phyloP scores from a whole-genome alignment of 1,140 invertebrate genomes.

The Chironomus tepperi region DNA sequence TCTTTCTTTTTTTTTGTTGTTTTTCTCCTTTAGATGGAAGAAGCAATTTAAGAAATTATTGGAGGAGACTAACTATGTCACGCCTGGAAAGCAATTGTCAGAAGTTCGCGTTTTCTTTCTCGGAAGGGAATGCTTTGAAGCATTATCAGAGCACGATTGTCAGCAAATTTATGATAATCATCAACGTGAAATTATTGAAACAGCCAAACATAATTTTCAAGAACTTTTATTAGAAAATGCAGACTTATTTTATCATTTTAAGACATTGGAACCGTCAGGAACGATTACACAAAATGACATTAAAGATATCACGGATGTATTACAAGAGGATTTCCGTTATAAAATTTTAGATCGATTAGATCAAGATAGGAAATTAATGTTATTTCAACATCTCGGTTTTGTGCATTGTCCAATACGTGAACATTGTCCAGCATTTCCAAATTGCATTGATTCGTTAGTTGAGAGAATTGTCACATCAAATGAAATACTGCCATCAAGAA shows the following conservation, averaged over 20 bases:
- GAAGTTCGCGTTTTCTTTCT: constrained; percentile 91
- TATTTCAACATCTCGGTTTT: constrained; percentile 92
- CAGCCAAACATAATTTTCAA: constrained; percentile 86
- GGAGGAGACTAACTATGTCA: constrained; percentile 90
- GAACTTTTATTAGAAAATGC: constrained; percentile 90
- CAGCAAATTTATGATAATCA: constrained; percentile 91
- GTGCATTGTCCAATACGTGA: constrained; percentile 90
- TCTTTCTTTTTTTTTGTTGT: not conserved
- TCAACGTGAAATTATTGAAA: constrained; percentile 83
- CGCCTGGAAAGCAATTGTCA: constrained; percentile 82
- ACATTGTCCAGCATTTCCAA: constrained; percentile 82
- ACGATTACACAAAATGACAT: constrained; percentile 91
- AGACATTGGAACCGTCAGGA: constrained; percentile 77
- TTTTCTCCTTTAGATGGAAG: constrained; percentile 55
- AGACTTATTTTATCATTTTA: constrained; percentile 89
- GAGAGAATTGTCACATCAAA: constrained; percentile 64
- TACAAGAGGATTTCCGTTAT: constrained; percentile 87
- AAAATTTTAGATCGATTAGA: constrained; percentile 87
- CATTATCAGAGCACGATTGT: constrained; percentile 80
- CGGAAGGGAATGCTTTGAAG: constrained; percentile 91
- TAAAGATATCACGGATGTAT: constrained; percentile 83
- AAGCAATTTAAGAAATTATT: constrained; percentile 89
- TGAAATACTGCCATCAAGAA: constrained; percentile 31
- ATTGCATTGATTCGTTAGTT: constrained; percentile 83
- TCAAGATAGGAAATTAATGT: constrained; percentile 87